These are phyloP conservation scores for Petroica traversi DNA, from an alignment of 2,113 vertebrate species.

Conservation along the genomic window DNA sequence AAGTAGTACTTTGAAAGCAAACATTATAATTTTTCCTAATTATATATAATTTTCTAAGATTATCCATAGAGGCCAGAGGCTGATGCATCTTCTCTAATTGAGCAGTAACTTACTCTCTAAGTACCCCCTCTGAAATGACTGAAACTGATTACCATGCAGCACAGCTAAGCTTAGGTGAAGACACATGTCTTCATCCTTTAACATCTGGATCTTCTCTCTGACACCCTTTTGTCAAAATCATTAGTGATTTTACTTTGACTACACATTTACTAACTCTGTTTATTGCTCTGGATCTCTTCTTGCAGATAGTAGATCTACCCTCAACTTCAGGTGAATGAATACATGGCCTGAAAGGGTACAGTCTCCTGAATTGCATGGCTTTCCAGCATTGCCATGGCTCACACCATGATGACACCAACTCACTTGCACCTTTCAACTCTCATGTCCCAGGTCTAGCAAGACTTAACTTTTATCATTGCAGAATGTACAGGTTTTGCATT, in stretches of 20 bases:
- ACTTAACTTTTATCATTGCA: neutral
- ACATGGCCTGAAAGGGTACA: neutral
- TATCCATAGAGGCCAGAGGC: neutral
- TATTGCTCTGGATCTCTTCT: neutral
- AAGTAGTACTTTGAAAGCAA: slow-evolving; percentile 9
- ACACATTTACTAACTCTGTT: neutral
- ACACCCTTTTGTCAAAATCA: neutral
- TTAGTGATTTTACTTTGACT: neutral
- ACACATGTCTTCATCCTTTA: neutral
- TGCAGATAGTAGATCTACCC: neutral
- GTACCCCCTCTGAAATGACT: neutral
- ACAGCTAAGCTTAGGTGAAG: neutral
- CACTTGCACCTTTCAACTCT: neutral
- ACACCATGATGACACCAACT: neutral
- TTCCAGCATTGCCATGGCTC: neutral
- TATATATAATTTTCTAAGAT: slow-evolving; percentile 37
- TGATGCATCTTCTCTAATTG: slow-evolving; percentile 4
- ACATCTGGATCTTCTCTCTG: neutral
- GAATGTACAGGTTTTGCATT: neutral
- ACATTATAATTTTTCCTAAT: slow-evolving; percentile 27
- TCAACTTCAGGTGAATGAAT: neutral
- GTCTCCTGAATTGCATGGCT: neutral
- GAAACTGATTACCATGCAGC: neutral
- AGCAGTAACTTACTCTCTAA: neutral
- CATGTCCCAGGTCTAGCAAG: neutral